Percentiles rank a stretch among this genome's conserved stretches.
Conservation (phyloP, 2,113 vertebrate genomes). For the Diadophis punctatus region DNA sequence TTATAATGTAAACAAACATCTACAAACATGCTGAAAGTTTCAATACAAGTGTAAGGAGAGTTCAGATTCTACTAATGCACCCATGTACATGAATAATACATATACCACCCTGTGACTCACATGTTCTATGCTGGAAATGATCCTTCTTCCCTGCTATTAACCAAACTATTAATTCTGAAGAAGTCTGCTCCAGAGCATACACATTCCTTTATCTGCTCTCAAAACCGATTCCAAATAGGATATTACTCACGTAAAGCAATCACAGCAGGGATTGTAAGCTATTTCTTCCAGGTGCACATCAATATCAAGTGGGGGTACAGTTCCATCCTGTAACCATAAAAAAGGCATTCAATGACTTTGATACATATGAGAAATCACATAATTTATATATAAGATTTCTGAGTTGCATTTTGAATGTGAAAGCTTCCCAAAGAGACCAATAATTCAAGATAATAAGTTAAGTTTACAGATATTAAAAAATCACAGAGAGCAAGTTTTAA, state of each 20-base stretch:
- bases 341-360: background rate
- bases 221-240: background rate
- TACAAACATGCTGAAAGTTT: background rate
- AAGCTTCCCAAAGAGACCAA: background rate
- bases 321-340: constrained; percentile 74
- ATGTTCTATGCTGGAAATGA: background rate
- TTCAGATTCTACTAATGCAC: background rate
- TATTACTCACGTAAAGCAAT: constrained; percentile 85
- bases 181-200: background rate
- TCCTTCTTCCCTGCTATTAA: background rate
- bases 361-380: background rate
- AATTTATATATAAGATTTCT: background rate
- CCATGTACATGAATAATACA: background rate
- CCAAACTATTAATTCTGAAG: background rate
- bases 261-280: constrained; percentile 76
- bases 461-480: background rate
- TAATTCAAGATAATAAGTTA: background rate
- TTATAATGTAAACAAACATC: background rate
- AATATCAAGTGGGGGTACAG: constrained; percentile 73
- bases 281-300: constrained; percentile 84
- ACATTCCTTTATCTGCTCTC: background rate
- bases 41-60: background rate
- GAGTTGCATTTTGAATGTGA: background rate
- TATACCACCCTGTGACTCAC: background rate
- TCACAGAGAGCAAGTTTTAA: background rate